Conservation (phyloP, 2,113 vertebrate genomes). For the Eclectus roratus region DNA sequence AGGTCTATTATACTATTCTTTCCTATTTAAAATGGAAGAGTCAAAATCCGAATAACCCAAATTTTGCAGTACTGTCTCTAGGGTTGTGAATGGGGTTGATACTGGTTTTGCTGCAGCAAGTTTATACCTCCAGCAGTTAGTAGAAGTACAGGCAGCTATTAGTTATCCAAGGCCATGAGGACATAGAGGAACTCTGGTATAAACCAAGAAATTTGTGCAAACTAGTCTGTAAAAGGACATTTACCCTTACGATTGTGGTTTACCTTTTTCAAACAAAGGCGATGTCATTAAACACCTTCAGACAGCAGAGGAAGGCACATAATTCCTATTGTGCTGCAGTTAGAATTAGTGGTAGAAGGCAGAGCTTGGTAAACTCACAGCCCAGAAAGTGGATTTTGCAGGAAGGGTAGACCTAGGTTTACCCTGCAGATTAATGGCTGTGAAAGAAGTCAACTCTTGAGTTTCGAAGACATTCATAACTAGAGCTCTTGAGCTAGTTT, state of each 20-base stretch:
- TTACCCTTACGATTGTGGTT: neutral
- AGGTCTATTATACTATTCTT: neutral
- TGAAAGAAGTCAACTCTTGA: neutral
- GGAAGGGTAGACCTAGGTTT: neutral
- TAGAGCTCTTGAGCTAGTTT: neutral
- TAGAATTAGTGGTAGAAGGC: neutral
- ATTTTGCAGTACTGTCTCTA: neutral
- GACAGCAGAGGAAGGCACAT: accelerated
- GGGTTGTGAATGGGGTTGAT: neutral
- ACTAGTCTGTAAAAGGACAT: neutral
- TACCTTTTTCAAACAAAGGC: neutral
- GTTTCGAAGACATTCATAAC: neutral
- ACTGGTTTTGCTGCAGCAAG: neutral
- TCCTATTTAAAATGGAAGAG: neutral
- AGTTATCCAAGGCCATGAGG: neutral
- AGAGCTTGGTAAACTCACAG: neutral
- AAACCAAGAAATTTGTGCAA: neutral
- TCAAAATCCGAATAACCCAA: neutral
- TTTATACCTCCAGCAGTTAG: neutral
- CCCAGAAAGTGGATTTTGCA: neutral
- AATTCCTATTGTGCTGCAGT: neutral
- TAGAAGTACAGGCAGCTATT: neutral
- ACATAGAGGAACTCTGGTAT: neutral
- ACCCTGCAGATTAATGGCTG: neutral
- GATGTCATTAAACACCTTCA: neutral